Base-by-base conservation (phyloP, 53 echinoderm and acorn worm genomes). In the Apostichopus leukothele region DNA sequence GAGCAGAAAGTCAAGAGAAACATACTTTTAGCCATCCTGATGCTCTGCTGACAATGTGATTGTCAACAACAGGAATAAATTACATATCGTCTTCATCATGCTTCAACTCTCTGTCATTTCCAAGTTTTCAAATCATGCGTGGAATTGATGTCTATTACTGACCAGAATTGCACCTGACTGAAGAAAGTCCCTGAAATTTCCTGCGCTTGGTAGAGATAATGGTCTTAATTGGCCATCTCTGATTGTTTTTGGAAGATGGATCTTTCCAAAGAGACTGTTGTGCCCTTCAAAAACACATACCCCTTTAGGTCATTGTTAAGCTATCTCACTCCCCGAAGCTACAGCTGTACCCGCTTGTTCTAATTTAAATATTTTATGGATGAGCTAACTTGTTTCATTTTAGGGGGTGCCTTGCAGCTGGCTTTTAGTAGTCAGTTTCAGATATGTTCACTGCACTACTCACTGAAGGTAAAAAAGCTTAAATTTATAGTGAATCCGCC, bases 321-420 rank as follows among this genome's bases (percentile, higher is more conserved):
- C 19, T 51, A 79, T 79, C 51, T 79, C 53, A 19, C 12, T 18
- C 54, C 79, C 79, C 19, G 18, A 16, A 79, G 79, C 50, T 50
- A 52, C 79, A 79, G 79, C 79, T 79, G 79, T 51, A 52, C 16
- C 13, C 39, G 51, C 51, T 79, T 79, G 79, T 79, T 79, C 79
- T 53, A 79, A 79, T 79, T 79, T 79, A 79, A 79, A 79, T 79
- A 50, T 79, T 79, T 79, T 52, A 79, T 79, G 79, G 79, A 79
- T 79, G 79, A 79, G 79, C 10, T 53, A 79, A 79, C 79, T 50
- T 12, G 51, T 53, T 79, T 79, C 54, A 79, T 53, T 79, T 79
- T 79, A 79, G 53, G 79, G 3, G 39, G 7, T 51, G 8, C 4
- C 51, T 79, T 79, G 79, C 14, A 51, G 51, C 79, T 79, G 79